Base-by-base conservation (phyloP, 30 jellyfish, hydroid and myxozoan genomes). In the Aurelia sp. region DNA sequence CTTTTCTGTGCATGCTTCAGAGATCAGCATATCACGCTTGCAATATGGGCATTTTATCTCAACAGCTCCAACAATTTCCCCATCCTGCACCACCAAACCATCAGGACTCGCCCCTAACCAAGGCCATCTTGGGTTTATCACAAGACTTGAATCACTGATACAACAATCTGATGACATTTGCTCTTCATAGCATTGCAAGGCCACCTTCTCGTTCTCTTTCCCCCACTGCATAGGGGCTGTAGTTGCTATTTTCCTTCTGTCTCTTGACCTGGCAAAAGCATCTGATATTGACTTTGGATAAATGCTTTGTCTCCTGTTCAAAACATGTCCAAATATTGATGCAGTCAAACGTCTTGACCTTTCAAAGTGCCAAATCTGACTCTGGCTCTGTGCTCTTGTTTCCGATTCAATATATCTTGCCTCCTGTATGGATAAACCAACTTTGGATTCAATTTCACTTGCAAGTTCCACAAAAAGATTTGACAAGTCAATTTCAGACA, bases 21-120 rank as follows among this genome's bases (percentile, higher is more conserved):
- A n/a, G 15, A 76, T 27, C 12, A 2, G 15, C 76, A 61, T 55
- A 21, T 76, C 63, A 12, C 63, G 22, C 31, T 59, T 53, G 0
- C 81, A 10, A 27, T 51, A 53, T 18, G 80, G 88, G 35, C 53
- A 53, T 76, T 53, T 76, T 13, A 76, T 62, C 55, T 58, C 89
- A 63, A 78, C 50, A 16, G 78, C 89, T 31, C 89, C 78, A 40
- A 64, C 64, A 24, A 50, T 22, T 24, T 59, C 20, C 40, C 80
- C 89, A 60, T 60, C 44, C 38, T 60, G 51, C 59, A 40, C 4
- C 65, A 78, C 22, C 30, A 59, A 15, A 19, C 78, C 89, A 58
- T 78, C 89, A 31, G 80, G 68, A 61, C 80, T 60, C 12, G 89
- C 89, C 22, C 80, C 89, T 20, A 76, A 48, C 76, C 76, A 76